These are phyloP conservation scores for Zosterops hypoxanthus DNA, from an alignment of 2,113 vertebrate species.

Conservation along the genomic window DNA sequence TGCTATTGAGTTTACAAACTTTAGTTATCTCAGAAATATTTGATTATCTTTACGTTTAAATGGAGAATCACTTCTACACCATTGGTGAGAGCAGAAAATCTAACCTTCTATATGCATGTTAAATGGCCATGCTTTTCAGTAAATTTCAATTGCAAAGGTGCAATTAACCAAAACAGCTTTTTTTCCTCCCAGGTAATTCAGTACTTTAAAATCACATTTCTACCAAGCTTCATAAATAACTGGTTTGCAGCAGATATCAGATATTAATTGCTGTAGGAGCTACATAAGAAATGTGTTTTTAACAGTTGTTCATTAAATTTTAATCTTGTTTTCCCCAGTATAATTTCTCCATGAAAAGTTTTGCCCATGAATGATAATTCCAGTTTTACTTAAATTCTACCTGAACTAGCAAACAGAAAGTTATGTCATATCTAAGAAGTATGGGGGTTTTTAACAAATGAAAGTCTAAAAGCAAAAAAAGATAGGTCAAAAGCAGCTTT, in stretches of 20 bases:
- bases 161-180: not conserved
- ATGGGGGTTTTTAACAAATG: not conserved
- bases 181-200: not conserved
- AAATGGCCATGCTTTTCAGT: not conserved
- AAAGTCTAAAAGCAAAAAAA: not conserved
- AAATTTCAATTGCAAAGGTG: not conserved
- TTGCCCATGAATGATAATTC: not conserved
- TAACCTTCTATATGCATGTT: not conserved
- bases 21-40: not conserved
- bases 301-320: not conserved
- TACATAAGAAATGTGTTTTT: not conserved
- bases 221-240: not conserved
- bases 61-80: not conserved
- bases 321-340: not conserved
- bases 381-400: not conserved
- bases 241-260: not conserved
- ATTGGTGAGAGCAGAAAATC: not conserved
- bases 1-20: not conserved
- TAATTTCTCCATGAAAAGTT: not conserved
- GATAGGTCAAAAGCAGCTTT: not conserved
- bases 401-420: not conserved
- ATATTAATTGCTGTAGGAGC: not conserved
- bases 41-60: not conserved
- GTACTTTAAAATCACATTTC: not conserved
- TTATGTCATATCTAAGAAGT: not conserved